Percentiles rank a stretch among this genome's conserved stretches.
phyloP scores from a whole-genome alignment of 2,113 vertebrate genomes.

The Forbesichthys papilliferus region DNA sequence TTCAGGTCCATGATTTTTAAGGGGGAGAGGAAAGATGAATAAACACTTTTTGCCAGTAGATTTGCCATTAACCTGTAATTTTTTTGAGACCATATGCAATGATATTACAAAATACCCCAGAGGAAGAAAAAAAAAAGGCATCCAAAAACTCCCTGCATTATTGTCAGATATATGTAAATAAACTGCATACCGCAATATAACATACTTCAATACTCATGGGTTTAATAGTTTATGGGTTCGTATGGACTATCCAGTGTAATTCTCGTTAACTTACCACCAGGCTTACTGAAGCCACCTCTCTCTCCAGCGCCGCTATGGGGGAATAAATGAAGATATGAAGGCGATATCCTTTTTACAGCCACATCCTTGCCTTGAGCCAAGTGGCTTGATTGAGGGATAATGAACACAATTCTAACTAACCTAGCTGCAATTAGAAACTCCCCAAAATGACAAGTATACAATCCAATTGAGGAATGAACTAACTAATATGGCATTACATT shows the following conservation, averaged over 20 bases:
- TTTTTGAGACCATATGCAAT: slow-evolving; percentile 57
- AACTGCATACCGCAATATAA: slow-evolving; percentile 67
- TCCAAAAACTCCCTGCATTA: slow-evolving; percentile 45
- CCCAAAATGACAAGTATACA: slow-evolving; percentile 52
- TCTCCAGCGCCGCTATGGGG: slow-evolving; percentile 99
- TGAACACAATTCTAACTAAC: slow-evolving; percentile 92
- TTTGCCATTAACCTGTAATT: slow-evolving; percentile 55
- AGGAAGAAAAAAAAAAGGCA: slow-evolving; percentile 52
- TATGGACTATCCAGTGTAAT: slow-evolving; percentile 96
- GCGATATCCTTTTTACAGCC: slow-evolving; percentile 98
- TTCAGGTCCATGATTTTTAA: slow-evolving; percentile 46
- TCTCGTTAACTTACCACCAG: slow-evolving; percentile 99
- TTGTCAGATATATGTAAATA: slow-evolving; percentile 44
- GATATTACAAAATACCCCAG: slow-evolving; percentile 61
- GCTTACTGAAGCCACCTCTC: slow-evolving; percentile 99
- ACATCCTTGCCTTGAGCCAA: slow-evolving; percentile 94
- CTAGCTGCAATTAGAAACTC: slow-evolving; percentile 58
- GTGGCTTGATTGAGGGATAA: slow-evolving; percentile 84
- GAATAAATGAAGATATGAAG: slow-evolving; percentile 99
- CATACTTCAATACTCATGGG: slow-evolving; percentile 62
- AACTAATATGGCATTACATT: slow-evolving; percentile 41
- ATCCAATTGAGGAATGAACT: slow-evolving; percentile 33
- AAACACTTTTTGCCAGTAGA: slow-evolving; percentile 30
- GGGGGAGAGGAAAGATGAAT: slow-evolving; percentile 35
- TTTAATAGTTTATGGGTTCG: slow-evolving; percentile 75